Evolutionary conservation across 2,888 invertebrate species (phyloP).

Genomic region (Cyrtodaria siliqua): DNA sequence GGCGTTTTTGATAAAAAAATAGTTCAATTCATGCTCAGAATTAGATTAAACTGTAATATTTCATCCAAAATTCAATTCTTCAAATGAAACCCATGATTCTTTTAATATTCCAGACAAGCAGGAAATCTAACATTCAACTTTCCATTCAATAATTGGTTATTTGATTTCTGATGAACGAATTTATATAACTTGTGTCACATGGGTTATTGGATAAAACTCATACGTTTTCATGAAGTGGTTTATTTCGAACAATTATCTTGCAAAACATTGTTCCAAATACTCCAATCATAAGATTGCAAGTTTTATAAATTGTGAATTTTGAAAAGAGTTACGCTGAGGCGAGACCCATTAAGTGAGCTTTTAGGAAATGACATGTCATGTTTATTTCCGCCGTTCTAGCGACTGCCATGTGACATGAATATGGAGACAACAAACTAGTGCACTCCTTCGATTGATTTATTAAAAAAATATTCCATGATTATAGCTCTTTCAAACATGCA

Average conservation of each 20-base stretch:
- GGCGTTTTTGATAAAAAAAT: too few relatives aligned
- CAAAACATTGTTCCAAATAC: neutral
- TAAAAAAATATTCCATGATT: too few relatives aligned
- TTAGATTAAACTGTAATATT: too few relatives aligned
- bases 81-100: too few relatives aligned
- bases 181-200: too few relatives aligned
- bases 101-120: too few relatives aligned
- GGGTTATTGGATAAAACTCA: too few relatives aligned
- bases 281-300: neutral
- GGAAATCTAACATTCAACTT: too few relatives aligned
- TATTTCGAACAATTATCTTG: neutral
- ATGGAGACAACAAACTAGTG: neutral
- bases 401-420: slow-evolving; percentile 48
- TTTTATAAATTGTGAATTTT: neutral
- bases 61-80: too few relatives aligned
- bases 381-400: slow-evolving; percentile 31
- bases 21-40: too few relatives aligned
- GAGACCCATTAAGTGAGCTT: neutral
- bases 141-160: neutral
- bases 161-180: too few relatives aligned
- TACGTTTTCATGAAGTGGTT: neutral
- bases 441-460: neutral
- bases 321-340: neutral
- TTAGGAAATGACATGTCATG: slow-evolving; percentile 50
- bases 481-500: too few relatives aligned